Conservation (phyloP, 2,113 vertebrate species). For the Serilophus lunatus region DNA sequence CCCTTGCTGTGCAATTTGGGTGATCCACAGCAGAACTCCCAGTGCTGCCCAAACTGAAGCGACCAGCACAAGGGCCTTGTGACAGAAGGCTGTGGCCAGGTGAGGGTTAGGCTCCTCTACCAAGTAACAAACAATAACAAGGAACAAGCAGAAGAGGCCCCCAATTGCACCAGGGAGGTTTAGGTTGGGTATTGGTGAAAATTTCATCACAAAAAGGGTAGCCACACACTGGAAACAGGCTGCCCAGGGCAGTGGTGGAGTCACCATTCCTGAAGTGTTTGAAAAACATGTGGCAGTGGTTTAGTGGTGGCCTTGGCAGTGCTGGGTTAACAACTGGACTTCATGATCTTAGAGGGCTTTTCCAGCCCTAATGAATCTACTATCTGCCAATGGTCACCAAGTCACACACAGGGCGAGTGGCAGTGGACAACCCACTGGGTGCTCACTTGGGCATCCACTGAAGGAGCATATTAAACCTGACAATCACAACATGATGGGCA, state of each 20-base stretch:
- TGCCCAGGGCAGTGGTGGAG: not conserved
- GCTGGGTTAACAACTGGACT: not conserved
- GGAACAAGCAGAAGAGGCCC: not conserved
- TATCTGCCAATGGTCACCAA: not conserved
- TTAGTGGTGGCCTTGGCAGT: not conserved
- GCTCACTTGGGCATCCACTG: not conserved
- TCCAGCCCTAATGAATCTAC: not conserved
- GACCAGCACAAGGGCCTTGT: not conserved
- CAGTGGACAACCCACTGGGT: not conserved
- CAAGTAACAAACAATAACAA: not conserved
- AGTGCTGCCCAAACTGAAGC: not conserved
- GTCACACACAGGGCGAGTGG: fast-evolving
- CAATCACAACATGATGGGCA: not conserved
- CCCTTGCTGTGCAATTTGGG: fast-evolving
- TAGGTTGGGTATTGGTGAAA: not conserved
- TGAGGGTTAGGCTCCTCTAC: not conserved
- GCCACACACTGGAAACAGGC: not conserved
- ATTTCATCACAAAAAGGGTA: not conserved
- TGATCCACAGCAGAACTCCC: not conserved
- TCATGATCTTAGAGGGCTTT: not conserved
- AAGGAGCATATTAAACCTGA: fast-evolving
- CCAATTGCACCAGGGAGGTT: not conserved
- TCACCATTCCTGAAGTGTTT: not conserved
- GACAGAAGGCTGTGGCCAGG: not conserved
- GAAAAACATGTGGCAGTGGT: not conserved